Conservation (phyloP, 1,140 invertebrate genomes). For the Conopomorpha cramerella region DNA sequence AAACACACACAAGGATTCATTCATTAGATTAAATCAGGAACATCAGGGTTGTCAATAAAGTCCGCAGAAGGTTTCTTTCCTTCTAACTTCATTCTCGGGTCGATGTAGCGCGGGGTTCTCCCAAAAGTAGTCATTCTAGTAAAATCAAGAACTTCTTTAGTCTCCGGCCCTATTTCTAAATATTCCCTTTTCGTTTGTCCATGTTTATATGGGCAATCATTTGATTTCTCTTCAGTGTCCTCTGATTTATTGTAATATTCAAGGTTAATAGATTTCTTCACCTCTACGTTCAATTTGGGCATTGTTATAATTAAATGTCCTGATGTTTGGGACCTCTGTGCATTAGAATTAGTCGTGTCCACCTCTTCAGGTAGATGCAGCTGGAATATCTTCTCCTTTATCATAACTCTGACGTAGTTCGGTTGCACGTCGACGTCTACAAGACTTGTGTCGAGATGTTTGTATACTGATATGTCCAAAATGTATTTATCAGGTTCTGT, state of each 20-base stretch:
- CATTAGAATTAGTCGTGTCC: conserved; percentile 70
- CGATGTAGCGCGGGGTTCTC: conserved; percentile 12
- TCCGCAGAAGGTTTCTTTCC: conserved; percentile 34
- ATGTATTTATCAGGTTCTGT: conserved; percentile 25
- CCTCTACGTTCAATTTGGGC: conserved; percentile 64
- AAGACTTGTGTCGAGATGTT: conserved; percentile 81
- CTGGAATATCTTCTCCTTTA: conserved; percentile 90
- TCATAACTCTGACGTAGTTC: conserved; percentile 76
- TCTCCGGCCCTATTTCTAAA: conserved; percentile 45
- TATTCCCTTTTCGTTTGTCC: conserved; percentile 40
- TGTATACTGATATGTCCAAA: conserved; percentile 53
- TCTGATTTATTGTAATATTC: conserved; percentile 9
- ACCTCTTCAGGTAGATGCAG: conserved; percentile 83
- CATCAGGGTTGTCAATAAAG: conserved; percentile 51
- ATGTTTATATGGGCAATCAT: too few species aligned
- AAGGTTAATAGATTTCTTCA: conserved; percentile 10
- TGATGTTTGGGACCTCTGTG: conserved; percentile 80
- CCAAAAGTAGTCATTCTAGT: conserved; percentile 28
- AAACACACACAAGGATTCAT: too few species aligned
- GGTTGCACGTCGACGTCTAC: conserved; percentile 86
- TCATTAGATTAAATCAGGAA: conserved; percentile 41
- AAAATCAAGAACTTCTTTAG: conserved; percentile 37
- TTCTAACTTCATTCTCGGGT: conserved; percentile 18
- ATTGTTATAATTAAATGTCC: conserved; percentile 82
- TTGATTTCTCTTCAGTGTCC: conserved; percentile 10